phyloP scores from a whole-genome alignment of 2,888 invertebrate genomes.

The Nomada goodeniana region DNA sequence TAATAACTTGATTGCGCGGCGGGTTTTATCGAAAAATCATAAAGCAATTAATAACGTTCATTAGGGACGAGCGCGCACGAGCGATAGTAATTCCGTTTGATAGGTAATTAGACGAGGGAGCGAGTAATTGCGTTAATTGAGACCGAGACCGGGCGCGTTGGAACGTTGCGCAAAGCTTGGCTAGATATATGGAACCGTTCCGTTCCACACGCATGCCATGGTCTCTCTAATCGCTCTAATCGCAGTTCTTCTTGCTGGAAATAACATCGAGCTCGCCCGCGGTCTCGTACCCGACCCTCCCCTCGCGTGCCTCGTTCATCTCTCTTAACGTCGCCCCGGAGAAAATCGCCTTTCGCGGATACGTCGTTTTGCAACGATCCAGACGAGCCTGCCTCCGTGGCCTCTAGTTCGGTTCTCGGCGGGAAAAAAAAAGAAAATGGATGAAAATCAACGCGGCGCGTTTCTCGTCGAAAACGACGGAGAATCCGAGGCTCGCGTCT shows the following conservation, averaged over 20 bases:
- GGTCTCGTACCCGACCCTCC: conserved; percentile 13
- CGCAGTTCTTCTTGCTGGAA: conserved; percentile 61
- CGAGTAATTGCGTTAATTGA: conserved; percentile 82
- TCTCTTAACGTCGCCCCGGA: conserved; percentile 29
- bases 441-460: background rate
- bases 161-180: conserved; percentile 76
- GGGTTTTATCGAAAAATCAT: conserved; percentile 83
- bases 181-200: conserved; percentile 73
- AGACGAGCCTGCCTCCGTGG: background rate
- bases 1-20: conserved; percentile 80
- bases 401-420: background rate
- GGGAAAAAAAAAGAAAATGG: background rate
- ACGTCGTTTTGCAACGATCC: conserved; percentile 9
- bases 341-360: conserved; percentile 45
- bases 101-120: conserved; percentile 82
- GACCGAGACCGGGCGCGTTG: conserved; percentile 72
- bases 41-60: conserved; percentile 83
- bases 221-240: conserved; percentile 66
- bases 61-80: conserved; percentile 72
- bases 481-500: too few relatives aligned
- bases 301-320: conserved; percentile 45
- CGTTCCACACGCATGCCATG: conserved; percentile 69
- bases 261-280: conserved; percentile 32
- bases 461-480: too few relatives aligned
- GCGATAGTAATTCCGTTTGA: conserved; percentile 81